Evolutionary conservation across 30 jellyfish, hydroid and myxozoan genomes (phyloP).

Genomic region (Chrysaora quinquecirrha): DNA sequence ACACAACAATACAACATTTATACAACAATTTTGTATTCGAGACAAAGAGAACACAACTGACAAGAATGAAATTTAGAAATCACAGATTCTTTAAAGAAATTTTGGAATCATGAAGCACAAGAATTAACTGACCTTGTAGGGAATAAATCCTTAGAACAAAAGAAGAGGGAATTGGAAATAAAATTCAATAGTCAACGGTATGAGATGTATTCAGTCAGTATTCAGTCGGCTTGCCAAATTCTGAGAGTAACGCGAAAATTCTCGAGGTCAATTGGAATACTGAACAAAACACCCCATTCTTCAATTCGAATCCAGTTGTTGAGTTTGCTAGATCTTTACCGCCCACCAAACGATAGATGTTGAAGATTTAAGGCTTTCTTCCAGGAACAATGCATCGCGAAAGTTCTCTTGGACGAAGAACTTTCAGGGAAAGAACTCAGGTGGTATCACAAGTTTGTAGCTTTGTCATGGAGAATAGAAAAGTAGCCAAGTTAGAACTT

Average conservation of each 20-base stretch:
- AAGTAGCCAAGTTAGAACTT: slow-evolving; percentile 10
- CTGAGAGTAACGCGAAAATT: slow-evolving; percentile 19
- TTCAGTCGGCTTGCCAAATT: slow-evolving; percentile 25
- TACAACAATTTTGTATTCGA: too few relatives aligned
- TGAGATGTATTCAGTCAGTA: slow-evolving; percentile 9
- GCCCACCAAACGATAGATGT: not conserved
- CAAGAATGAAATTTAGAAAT: too few relatives aligned
- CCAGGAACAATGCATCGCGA: too few relatives aligned
- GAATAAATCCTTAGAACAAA: too few relatives aligned
- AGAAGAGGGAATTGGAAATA: too few relatives aligned
- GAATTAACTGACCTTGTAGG: too few relatives aligned
- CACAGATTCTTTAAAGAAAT: too few relatives aligned
- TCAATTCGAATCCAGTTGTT: not conserved
- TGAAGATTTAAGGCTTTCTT: not conserved
- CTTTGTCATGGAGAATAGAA: not conserved
- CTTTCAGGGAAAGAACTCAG: not conserved
- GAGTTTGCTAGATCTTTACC: not conserved
- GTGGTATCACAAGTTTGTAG: slow-evolving; percentile 14
- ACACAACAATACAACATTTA: too few relatives aligned
- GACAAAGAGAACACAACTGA: too few relatives aligned
- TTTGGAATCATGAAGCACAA: too few relatives aligned
- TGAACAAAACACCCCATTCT: not conserved
- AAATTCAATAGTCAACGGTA: too few relatives aligned
- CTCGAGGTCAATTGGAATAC: slow-evolving; percentile 37
- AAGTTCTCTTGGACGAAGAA: not conserved